Conservation (phyloP, 1,140 invertebrate species). For the Argopecten irradians region DNA sequence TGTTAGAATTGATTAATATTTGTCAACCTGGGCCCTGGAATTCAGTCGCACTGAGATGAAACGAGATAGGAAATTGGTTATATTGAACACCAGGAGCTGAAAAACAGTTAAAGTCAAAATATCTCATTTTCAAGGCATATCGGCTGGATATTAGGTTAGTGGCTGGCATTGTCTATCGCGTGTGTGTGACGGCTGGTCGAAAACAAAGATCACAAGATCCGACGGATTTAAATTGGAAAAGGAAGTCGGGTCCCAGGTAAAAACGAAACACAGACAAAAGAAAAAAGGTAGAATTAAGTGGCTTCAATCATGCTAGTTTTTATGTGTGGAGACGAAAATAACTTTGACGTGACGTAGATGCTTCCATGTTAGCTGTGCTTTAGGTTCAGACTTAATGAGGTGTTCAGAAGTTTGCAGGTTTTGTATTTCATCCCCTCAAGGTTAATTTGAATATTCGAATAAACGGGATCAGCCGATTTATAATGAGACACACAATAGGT, state of each 20-base stretch:
- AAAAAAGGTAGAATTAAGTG: background rate
- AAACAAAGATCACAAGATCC: background rate
- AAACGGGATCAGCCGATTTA: background rate
- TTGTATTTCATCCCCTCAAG: background rate
- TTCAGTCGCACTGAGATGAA: background rate
- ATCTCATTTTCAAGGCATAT: background rate
- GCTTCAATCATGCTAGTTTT: background rate
- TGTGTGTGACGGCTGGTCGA: background rate
- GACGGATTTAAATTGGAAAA: background rate
- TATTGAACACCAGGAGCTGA: background rate
- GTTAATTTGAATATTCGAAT: slow-evolving; percentile 19
- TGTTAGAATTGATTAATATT: background rate
- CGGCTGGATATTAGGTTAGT: background rate
- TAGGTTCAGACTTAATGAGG: background rate
- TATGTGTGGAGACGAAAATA: slow-evolving; percentile 11
- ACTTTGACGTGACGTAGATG: slow-evolving; percentile 3
- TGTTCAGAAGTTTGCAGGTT: background rate
- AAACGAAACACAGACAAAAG: slow-evolving; percentile 17
- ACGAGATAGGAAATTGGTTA: slow-evolving; percentile 5
- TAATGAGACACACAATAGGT: background rate
- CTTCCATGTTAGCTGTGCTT: background rate
- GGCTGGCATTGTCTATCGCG: background rate
- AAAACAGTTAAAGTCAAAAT: background rate
- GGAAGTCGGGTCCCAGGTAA: slow-evolving; percentile 1
- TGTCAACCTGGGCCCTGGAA: background rate